These are phyloP conservation scores for Sylvia atricapilla DNA, from an alignment of 2,113 vertebrate species.

Conservation along the genomic window DNA sequence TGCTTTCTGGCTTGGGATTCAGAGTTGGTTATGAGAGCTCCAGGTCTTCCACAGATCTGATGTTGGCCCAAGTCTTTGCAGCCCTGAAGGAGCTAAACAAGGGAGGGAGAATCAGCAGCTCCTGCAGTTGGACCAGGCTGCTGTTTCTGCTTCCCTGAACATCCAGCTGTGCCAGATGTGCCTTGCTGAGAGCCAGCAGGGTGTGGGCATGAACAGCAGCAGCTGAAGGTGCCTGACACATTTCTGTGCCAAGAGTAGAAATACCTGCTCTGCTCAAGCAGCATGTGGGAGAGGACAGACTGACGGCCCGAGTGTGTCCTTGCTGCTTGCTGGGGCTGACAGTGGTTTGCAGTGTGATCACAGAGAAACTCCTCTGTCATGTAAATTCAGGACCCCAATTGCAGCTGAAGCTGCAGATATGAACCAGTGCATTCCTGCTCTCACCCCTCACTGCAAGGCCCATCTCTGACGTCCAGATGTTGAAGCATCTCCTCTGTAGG, in stretches of 20 bases:
- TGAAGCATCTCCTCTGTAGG: not conserved
- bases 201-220: not conserved
- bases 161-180: not conserved
- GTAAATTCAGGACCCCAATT: not conserved
- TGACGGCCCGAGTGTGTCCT: not conserved
- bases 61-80: not conserved
- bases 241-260: not conserved
- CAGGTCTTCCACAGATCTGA: not conserved
- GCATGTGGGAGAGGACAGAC: not conserved
- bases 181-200: not conserved
- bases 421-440: not conserved
- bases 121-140: not conserved
- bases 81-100: not conserved
- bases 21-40: not conserved
- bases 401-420: not conserved
- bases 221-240: not conserved
- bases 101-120: not conserved
- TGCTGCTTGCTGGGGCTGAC: not conserved
- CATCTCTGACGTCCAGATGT: not conserved
- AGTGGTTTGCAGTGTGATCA: not conserved
- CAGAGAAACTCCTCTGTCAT: not conserved
- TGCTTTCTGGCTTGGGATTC: not conserved
- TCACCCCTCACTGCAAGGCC: rapidly evolving
- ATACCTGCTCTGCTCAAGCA: not conserved
- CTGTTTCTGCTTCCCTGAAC: not conserved